Evolutionary conservation across 30 jellyfish, hydroid and myxozoan species (phyloP), one percentile per base, ranked within the genome.

Genomic region (Hydractinia echinata): DNA sequence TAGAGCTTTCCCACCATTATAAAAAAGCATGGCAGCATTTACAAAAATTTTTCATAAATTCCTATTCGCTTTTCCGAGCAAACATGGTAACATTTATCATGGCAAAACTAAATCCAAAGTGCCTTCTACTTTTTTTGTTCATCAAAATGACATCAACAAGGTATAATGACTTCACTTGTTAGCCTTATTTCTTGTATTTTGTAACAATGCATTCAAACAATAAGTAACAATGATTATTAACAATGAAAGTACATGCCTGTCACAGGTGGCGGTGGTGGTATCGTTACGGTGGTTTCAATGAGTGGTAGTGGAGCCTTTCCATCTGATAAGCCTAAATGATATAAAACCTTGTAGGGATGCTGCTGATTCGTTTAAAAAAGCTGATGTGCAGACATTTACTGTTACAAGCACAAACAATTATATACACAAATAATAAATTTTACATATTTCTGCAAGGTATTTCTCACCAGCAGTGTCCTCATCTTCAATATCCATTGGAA

Each of bases 401-500:
- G 19, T 58, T 58, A 11, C 15, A 1, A 11, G 19, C 15, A 13
- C 15, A 58, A 58, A 58, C 69, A 58, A 58, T 58, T 58, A 11
- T 11, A 58, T 58, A 58, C 15, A 13, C 15, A 58, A 58, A 58
- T 58, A 16, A 58, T 16, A 58, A 16, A 16, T 58, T 58, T 58
- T 11, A 11, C 2, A 11, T 58, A 58, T 58, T 58, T 11, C 1
- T 58, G 18, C 19, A 58, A 58, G 15, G 69, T 11, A 3, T 11
- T 58, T 58, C 19, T 58, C 69, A 74, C 83, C 83, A 30, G 83
- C n/a, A 20, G 83, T 48, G 21, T 85, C 77, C 55, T 84, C 93
- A 71, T 86, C 89, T 18, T 86, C 95, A 19, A 86, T 54, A 64
- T 79, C 89, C 95, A 86, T 86, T 30, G 95, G 89, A 18, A 86